Conservation (phyloP, 2,797 vertebrate genomes). For the Echeneis naucrates region DNA sequence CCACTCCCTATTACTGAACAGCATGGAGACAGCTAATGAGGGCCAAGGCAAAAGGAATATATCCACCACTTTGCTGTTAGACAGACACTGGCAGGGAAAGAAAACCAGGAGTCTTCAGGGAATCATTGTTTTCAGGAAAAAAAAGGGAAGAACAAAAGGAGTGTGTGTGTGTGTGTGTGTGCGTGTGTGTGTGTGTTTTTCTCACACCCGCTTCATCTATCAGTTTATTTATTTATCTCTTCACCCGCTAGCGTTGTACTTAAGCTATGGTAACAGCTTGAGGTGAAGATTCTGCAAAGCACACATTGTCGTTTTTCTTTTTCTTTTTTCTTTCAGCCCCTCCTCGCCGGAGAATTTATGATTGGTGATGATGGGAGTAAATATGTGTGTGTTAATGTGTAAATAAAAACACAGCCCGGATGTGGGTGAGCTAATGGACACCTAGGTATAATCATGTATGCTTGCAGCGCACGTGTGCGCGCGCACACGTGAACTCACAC, state of each 20-base stretch:
- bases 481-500: conserved; percentile 65
- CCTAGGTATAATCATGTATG: conserved; percentile 55
- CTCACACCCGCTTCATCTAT: conserved; percentile 71
- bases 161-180: conserved; percentile 48
- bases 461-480: conserved; percentile 50
- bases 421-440: conserved; percentile 66
- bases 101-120: conserved; percentile 82
- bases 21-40: conserved; percentile 92
- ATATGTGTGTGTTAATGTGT: conserved; percentile 66
- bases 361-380: conserved; percentile 66
- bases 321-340: conserved; percentile 32
- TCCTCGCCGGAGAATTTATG: conserved; percentile 53
- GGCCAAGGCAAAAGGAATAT: conserved; percentile 87
- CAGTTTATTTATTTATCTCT: conserved; percentile 76
- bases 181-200: conserved; percentile 45
- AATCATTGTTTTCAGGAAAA: conserved; percentile 82
- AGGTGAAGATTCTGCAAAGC: conserved; percentile 87
- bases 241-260: conserved; percentile 74
- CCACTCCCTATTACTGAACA: conserved; percentile 90
- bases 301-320: conserved; percentile 68
- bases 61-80: conserved; percentile 86
- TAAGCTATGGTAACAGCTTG: conserved; percentile 84
- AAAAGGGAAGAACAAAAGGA: conserved; percentile 79
- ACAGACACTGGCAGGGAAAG: conserved; percentile 82
- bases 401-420: conserved; percentile 63